Evolutionary conservation across 2,888 invertebrate species (phyloP).

Genomic region (Lochmaea crataegi): DNA sequence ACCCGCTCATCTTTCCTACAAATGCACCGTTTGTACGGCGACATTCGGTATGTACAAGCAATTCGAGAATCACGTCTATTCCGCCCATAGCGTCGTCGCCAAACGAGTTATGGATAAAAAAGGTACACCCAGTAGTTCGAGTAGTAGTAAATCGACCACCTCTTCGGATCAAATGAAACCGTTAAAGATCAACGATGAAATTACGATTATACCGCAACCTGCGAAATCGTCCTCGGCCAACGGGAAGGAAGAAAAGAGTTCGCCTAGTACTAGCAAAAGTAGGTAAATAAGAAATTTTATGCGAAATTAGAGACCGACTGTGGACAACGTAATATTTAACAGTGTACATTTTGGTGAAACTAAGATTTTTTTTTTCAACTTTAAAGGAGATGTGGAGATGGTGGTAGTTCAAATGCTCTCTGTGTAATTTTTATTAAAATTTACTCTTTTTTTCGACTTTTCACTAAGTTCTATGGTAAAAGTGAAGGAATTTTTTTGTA

Average conservation of each 20-base stretch:
- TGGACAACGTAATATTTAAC: neutral
- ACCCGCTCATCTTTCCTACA: conserved; percentile 93
- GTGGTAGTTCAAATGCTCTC: too few relatives aligned
- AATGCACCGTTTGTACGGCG: conserved; percentile 94
- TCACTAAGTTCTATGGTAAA: too few relatives aligned
- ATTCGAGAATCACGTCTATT: conserved; percentile 94
- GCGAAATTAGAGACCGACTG: neutral
- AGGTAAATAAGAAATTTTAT: conserved; percentile 52
- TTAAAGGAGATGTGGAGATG: too few relatives aligned
- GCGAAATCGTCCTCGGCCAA: conserved; percentile 63
- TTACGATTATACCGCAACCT: conserved; percentile 89
- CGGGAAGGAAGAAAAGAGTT: conserved; percentile 54
- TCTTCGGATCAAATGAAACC: conserved; percentile 80
- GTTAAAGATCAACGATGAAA: conserved; percentile 88
- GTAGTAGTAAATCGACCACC: conserved; percentile 50
- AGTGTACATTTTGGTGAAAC: neutral
- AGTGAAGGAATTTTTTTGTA: too few relatives aligned
- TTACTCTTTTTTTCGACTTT: too few relatives aligned
- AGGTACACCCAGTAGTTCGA: conserved; percentile 58
- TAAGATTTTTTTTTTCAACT: neutral
- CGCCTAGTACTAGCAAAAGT: conserved; percentile 61
- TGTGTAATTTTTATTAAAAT: too few relatives aligned
- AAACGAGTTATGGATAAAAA: conserved; percentile 87
- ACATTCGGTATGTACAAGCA: conserved; percentile 96
- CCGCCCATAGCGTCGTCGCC: conserved; percentile 91